Evolutionary conservation across 2,888 invertebrate genomes (phyloP).

Genomic region (Temnothorax rugatulus): DNA sequence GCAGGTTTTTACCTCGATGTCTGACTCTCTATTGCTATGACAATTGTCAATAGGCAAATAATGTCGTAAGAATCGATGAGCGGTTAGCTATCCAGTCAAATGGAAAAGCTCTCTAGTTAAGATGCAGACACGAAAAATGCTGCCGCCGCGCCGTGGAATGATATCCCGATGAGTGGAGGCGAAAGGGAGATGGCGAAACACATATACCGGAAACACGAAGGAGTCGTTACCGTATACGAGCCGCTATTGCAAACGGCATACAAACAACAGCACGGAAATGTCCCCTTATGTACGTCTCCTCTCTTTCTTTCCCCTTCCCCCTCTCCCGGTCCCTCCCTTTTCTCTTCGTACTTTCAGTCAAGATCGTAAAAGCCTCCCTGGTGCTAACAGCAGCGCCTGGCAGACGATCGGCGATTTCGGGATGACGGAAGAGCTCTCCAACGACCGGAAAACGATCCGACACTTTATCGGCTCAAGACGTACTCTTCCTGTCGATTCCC

Average conservation of each 20-base stretch:
- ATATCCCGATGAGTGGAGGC: slow-evolving; percentile 29
- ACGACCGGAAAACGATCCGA: slow-evolving; percentile 78
- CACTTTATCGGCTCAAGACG: slow-evolving; percentile 73
- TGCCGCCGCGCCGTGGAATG: slow-evolving; percentile 11
- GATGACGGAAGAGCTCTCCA: slow-evolving; percentile 71
- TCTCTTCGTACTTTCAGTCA: slow-evolving; percentile 50
- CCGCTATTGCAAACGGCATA: slow-evolving; percentile 75
- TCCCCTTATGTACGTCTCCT: slow-evolving; percentile 70
- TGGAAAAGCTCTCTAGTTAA: slow-evolving; percentile 47
- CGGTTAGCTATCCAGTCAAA: slow-evolving; percentile 32
- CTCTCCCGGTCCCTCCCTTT: slow-evolving; percentile 24
- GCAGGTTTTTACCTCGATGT: not conserved
- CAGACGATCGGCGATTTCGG: slow-evolving; percentile 73
- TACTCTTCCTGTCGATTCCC: slow-evolving; percentile 41
- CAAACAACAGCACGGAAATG: slow-evolving; percentile 78
- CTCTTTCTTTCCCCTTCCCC: slow-evolving; percentile 12
- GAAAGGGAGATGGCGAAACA: slow-evolving; percentile 60
- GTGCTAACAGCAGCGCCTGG: slow-evolving; percentile 71
- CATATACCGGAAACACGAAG: slow-evolving; percentile 76
- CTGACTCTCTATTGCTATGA: not conserved
- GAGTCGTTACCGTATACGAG: slow-evolving; percentile 77
- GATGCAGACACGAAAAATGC: slow-evolving; percentile 22
- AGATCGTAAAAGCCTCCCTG: slow-evolving; percentile 71
- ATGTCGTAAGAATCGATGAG: slow-evolving; percentile 34
- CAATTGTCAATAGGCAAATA: slow-evolving; percentile 43